Percentiles rank a stretch among this genome's conserved stretches.
phyloP scores from a whole-genome alignment of 2,113 vertebrate species.

The Protomyctophum bolini region DNA sequence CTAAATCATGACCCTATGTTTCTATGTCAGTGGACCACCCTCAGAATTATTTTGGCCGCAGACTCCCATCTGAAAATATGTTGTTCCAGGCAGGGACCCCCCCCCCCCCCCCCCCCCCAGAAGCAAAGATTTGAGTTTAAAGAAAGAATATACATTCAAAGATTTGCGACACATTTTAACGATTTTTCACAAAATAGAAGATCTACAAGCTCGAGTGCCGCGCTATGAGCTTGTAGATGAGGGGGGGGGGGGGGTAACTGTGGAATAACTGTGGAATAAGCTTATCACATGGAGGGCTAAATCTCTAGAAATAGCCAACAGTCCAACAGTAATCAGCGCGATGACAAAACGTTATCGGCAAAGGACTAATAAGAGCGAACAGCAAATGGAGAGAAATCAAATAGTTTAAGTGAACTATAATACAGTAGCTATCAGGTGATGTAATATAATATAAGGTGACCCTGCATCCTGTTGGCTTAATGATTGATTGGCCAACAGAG shows the following conservation, averaged over 20 bases:
- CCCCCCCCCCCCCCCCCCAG: too few species aligned
- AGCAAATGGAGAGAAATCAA: not conserved
- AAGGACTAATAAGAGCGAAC: not conserved
- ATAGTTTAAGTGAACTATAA: not conserved
- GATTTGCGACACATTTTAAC: too few species aligned
- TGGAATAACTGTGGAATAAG: constrained; percentile 2
- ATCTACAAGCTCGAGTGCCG: too few species aligned
- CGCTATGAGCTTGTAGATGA: too few species aligned
- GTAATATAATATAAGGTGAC: too few species aligned
- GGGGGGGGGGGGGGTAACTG: not conserved
- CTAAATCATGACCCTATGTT: too few species aligned
- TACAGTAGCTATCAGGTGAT: not conserved
- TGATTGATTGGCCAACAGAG: not conserved
- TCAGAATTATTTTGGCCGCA: too few species aligned
- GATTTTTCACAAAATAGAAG: not conserved
- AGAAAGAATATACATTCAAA: too few species aligned
- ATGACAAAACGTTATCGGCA: constrained; percentile 10
- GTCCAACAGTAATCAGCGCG: constrained; percentile 24
- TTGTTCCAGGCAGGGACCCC: too few species aligned
- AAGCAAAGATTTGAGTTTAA: too few species aligned
- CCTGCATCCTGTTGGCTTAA: constrained; percentile 1
- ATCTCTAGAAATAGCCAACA: constrained; percentile 8
- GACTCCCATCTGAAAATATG: too few species aligned
- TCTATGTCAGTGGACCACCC: too few species aligned
- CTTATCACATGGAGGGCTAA: constrained; percentile 32